A percentile compares a stretch with the other conserved stretches of the same genome.
Evolutionary conservation across 2,888 invertebrate species (phyloP).

Genomic region (Cartodere bifasciata): DNA sequence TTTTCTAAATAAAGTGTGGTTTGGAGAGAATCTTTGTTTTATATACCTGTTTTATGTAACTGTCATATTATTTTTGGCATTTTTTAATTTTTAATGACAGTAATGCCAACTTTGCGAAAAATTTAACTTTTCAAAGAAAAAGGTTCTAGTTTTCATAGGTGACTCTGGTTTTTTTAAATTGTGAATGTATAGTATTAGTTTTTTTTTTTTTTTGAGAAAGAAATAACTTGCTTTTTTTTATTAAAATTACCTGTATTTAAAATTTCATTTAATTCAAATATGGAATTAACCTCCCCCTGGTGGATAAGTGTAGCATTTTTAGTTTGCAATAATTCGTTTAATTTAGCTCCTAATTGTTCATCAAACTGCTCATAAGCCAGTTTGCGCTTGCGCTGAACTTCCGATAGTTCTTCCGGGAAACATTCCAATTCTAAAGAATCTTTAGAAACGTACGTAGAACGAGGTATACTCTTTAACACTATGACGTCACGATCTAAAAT

Average conservation of each 20-base stretch:
- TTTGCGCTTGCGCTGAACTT: slow-evolving; percentile 49
- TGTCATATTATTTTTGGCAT: too few species aligned
- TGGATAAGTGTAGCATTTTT: slow-evolving; percentile 52
- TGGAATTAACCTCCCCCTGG: slow-evolving; percentile 52
- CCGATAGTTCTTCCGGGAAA: slow-evolving; percentile 57
- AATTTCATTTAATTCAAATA: slow-evolving; percentile 40
- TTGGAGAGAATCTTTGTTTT: too few species aligned
- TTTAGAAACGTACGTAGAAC: slow-evolving; percentile 13
- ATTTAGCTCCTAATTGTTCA: slow-evolving; percentile 46
- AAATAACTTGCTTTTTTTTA: background rate
- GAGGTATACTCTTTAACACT: slow-evolving; percentile 26
- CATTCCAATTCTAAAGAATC: slow-evolving; percentile 52
- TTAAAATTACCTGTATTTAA: slow-evolving; percentile 1
- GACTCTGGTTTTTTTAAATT: too few species aligned
- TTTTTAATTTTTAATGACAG: background rate
- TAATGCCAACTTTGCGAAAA: background rate
- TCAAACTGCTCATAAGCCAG: slow-evolving; percentile 54
- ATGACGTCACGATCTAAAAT: slow-evolving; percentile 29
- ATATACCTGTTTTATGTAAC: too few species aligned
- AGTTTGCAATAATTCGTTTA: slow-evolving; percentile 44
- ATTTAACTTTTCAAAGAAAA: background rate
- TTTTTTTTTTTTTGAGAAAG: too few species aligned
- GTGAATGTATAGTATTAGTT: too few species aligned
- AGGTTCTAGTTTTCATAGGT: background rate
- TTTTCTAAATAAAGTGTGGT: too few species aligned